Base-by-base conservation (phyloP, 2,888 invertebrate genomes). In the Chaitophorus viminalis region DNA sequence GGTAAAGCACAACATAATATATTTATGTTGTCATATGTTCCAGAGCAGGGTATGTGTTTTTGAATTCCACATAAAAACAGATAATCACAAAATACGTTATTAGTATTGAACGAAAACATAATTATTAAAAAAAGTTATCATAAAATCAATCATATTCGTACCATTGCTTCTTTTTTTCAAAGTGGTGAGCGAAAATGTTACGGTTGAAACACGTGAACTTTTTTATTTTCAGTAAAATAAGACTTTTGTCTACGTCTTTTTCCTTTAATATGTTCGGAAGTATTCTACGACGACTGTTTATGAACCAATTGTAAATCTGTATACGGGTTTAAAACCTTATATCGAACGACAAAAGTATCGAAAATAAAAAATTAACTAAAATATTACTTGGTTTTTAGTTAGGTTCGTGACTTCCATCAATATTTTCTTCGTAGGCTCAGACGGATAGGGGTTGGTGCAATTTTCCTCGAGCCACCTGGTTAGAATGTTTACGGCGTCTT, bases 251-350 rank as follows among this genome's bases (percentile, higher is more conserved):
- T 65, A 81, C 74, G 39, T 74, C 54, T 31, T 87, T 87, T 74
- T 81, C 87, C n/a, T 87, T 87, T 39, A 87, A 74, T 72, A 87
- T 87, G 18, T 87, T 87, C n/a, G 87, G 87, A 33, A 87, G 72
- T 18, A 87, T 87, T 75, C 87, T 79, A n/a, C 87, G 87, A 33
- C 87, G 87, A 21, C 87, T 87, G n/a, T 87, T 87, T 68, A 87
- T 87, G 46, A 87, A 87, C 87, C 87, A 87, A 39, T 87, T 87
- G 60, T 87, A 87, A 81, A 87, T 87, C 87, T 87, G 74, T 25
- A 60, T 39, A 29, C n/a, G 31, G 65, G n/a, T n/a, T 84, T 84
- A 68, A 17, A 52, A 77, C 6, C 52, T 52, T n/a, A 54, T 46
- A 14, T 75, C 29, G n/a, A 36, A 36, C 74, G 3, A 31, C 52